phyloP scores from a whole-genome alignment of 2,888 invertebrate species.

The Phragmatobia fuliginosa region DNA sequence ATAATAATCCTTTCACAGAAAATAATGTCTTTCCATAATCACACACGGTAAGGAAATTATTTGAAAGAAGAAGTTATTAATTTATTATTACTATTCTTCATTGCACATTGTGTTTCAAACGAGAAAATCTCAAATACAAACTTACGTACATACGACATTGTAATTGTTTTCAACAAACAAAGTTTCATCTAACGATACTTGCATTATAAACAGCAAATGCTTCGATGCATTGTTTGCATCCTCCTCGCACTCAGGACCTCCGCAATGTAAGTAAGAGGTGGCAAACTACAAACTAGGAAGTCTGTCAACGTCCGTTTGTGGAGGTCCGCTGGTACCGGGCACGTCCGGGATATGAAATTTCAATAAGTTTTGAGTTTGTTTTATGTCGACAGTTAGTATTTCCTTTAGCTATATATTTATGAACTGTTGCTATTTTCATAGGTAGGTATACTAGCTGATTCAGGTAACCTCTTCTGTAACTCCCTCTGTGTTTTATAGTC shows the following conservation, averaged over 20 bases:
- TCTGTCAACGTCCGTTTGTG: constrained; percentile 63
- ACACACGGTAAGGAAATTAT: background rate
- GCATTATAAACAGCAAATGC: constrained; percentile 44
- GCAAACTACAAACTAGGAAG: constrained; percentile 51
- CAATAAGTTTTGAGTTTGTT: constrained; percentile 41
- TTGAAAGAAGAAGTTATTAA: background rate
- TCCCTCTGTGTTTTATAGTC: too few species aligned
- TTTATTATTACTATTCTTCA: background rate
- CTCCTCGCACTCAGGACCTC: constrained; percentile 15
- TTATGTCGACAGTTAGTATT: constrained; percentile 27
- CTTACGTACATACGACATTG: constrained; percentile 8
- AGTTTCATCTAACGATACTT: constrained; percentile 41
- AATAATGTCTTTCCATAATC: background rate
- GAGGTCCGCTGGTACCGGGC: constrained; percentile 45
- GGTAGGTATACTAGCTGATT: too few species aligned
- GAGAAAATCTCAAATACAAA: background rate
- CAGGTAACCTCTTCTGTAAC: too few species aligned
- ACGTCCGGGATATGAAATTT: constrained; percentile 50
- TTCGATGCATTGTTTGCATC: constrained; percentile 14
- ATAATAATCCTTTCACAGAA: background rate
- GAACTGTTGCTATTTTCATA: background rate
- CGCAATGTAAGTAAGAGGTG: constrained; percentile 27
- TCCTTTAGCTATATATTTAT: constrained; percentile 7
- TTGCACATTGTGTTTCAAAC: background rate
- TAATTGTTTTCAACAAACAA: constrained; percentile 38